Conservation (phyloP, 2,113 vertebrate genomes). For the Actenoides lindsayi region DNA sequence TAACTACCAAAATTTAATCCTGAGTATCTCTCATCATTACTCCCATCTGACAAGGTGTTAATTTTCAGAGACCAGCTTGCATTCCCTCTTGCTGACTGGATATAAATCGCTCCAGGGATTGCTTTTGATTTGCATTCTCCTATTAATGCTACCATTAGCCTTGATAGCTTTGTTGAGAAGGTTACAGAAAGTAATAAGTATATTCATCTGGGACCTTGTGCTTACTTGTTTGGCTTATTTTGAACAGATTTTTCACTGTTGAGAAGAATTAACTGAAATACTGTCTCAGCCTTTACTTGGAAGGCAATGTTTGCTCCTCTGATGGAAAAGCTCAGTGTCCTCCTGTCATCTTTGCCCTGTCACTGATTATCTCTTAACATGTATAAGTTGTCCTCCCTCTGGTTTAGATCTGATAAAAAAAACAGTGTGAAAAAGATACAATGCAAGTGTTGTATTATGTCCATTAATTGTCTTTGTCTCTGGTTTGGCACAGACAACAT, state of each 20-base stretch:
- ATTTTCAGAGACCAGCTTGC: conserved; percentile 40
- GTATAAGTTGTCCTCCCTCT: not conserved
- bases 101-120: conserved; percentile 50
- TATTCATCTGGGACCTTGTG: conserved; percentile 35
- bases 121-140: conserved; percentile 63
- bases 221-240: conserved; percentile 49
- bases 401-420: not conserved
- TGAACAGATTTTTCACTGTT: conserved; percentile 25
- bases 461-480: not conserved
- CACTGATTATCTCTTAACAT: not conserved
- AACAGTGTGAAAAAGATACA: not conserved
- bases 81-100: conserved; percentile 15
- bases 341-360: not conserved
- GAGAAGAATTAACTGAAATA: conserved; percentile 43
- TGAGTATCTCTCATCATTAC: conserved; percentile 5
- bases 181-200: conserved; percentile 48
- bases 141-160: conserved; percentile 65
- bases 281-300: not conserved
- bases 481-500: not conserved
- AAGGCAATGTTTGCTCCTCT: not conserved
- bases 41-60: conserved; percentile 41
- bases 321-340: not conserved
- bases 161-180: conserved; percentile 66
- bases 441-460: not conserved
- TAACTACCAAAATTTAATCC: not conserved